These are phyloP conservation scores for Cirrhinus mrigala DNA, from an alignment of 2,797 vertebrate species.

Conservation along the genomic window DNA sequence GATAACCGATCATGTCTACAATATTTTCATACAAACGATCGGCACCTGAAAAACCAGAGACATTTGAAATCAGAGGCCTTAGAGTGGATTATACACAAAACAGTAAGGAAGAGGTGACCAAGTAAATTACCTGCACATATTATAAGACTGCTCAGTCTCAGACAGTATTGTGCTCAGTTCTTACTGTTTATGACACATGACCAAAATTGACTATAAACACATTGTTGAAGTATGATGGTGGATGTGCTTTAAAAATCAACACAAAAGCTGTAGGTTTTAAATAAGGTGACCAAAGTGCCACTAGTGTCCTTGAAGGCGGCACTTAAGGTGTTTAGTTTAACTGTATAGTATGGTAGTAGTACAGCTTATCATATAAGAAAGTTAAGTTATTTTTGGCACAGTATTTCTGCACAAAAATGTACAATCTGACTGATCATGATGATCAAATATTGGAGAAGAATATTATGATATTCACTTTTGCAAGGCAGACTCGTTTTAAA, in stretches of 20 bases:
- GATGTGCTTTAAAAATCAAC: not conserved
- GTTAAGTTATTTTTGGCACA: not conserved
- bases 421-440: not conserved
- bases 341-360: not conserved
- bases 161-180: not conserved
- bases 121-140: too few species aligned
- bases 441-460: not conserved
- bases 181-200: not conserved
- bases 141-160: not conserved
- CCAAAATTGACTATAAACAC: constrained; percentile 16
- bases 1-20: constrained; percentile 83
- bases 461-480: not conserved
- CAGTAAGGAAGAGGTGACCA: not conserved
- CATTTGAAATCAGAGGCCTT: not conserved
- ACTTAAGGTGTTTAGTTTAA: not conserved
- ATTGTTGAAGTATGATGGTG: not conserved
- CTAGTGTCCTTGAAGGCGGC: not conserved
- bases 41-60: constrained; percentile 67
- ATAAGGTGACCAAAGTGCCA: not conserved
- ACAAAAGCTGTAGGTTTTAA: not conserved
- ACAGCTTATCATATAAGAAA: not conserved
- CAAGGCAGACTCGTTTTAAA: not conserved
- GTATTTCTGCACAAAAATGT: not conserved
- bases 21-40: constrained; percentile 78
- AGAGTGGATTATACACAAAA: not conserved